These are phyloP conservation scores for Cryptocephalus moraei DNA, from an alignment of 2,888 invertebrate genomes.

Conservation along the genomic window DNA sequence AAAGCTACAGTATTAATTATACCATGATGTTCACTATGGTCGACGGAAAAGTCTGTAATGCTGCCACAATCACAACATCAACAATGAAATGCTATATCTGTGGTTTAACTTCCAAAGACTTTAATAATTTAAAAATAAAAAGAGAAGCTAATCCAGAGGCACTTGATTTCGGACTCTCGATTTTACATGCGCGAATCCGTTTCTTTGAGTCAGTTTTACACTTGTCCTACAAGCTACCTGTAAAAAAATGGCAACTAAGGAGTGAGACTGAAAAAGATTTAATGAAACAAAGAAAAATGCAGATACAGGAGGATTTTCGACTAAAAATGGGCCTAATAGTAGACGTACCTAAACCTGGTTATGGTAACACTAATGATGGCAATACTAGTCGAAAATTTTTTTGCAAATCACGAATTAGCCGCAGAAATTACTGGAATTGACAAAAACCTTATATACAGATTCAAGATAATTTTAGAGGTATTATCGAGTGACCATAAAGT, in stretches of 20 bases:
- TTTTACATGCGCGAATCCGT: slow-evolving; percentile 11
- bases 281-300: slow-evolving; percentile 6
- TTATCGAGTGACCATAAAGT: too few species aligned
- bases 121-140: slow-evolving; percentile 4
- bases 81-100: too few species aligned
- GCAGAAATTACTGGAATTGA: slow-evolving; percentile 15
- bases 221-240: too few species aligned
- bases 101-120: slow-evolving; percentile 19
- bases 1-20: too few species aligned
- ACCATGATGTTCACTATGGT: too few species aligned
- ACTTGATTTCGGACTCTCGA: slow-evolving; percentile 12
- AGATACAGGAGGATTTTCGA: slow-evolving; percentile 17
- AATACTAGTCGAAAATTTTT: slow-evolving; percentile 21
- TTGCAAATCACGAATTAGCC: slow-evolving; percentile 11
- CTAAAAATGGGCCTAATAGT: slow-evolving; percentile 9
- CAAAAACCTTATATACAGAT: too few species aligned
- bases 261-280: too few species aligned
- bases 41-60: too few species aligned
- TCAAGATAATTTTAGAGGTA: too few species aligned
- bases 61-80: too few species aligned
- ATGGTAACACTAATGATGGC: slow-evolving; percentile 20
- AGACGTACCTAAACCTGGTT: slow-evolving; percentile 18
- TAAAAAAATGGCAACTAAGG: slow-evolving; percentile 1
- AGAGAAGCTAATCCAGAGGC: neutral
- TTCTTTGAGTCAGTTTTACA: slow-evolving; percentile 9